Conservation (phyloP, 2,113 vertebrate genomes). For the Poeciliopsis retropinna region DNA sequence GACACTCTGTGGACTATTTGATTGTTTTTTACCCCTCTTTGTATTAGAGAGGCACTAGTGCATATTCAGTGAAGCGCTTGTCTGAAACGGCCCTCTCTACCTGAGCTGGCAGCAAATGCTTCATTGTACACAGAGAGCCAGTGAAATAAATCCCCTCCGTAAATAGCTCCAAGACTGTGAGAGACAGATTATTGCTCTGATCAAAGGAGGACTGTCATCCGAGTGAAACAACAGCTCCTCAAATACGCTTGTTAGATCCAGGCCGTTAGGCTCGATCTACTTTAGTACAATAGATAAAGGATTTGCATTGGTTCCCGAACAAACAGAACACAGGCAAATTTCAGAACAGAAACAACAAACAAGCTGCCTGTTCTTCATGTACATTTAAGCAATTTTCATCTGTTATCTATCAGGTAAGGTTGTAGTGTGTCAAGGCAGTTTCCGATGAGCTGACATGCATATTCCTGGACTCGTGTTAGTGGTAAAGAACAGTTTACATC, state of each 20-base stretch:
- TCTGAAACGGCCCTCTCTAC: conserved; percentile 56
- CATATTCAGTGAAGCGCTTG: conserved; percentile 41
- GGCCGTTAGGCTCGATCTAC: conserved; percentile 46
- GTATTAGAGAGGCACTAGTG: conserved; percentile 33
- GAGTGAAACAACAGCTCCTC: conserved; percentile 57
- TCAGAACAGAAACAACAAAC: conserved; percentile 21
- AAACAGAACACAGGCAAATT: conserved; percentile 29
- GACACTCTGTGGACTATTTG: conserved; percentile 56
- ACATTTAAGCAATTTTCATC: conserved; percentile 17
- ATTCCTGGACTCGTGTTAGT: conserved; percentile 23
- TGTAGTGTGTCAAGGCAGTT: conserved; percentile 1
- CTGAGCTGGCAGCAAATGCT: conserved; percentile 64
- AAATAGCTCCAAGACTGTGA: conserved; percentile 70
- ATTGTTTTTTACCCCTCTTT: conserved; percentile 20
- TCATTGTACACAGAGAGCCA: conserved; percentile 70
- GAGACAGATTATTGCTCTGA: conserved; percentile 67
- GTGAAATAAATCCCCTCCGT: conserved; percentile 70
- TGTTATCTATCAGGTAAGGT: conserved; percentile 12
- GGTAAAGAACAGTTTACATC: conserved; percentile 36
- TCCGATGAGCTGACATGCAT: conserved; percentile 22
- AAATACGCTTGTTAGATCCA: conserved; percentile 63
- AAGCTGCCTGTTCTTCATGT: conserved; percentile 10
- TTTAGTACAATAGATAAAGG: conserved; percentile 31
- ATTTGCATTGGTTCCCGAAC: conserved; percentile 17
- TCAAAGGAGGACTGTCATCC: conserved; percentile 64